Evolutionary conservation across 2,888 invertebrate genomes (phyloP), one percentile per base, ranked within the genome.

Genomic region (Eilema depressum): DNA sequence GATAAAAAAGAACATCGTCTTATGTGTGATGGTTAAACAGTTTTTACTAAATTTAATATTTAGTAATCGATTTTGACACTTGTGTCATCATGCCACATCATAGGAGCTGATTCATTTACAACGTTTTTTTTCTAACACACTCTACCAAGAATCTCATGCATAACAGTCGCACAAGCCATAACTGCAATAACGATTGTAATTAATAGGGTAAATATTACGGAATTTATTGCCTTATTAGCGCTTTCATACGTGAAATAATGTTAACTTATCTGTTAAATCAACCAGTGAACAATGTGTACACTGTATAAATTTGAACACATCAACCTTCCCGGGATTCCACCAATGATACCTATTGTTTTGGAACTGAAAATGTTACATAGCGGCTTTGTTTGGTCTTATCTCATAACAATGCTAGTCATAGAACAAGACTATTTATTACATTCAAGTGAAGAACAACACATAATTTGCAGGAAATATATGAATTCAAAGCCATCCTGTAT

Each of bases 251-350:
- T 53, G 57, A 59, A 74, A 71, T 68, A 74, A 79, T 70, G 30
- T 53, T 66, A 71, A 74, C 64, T 61, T 73, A 74, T 70, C 70
- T 61, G 28, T 67, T 56, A 73, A 79, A 74, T 79, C 79, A 53
- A 70, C 59, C 69, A 71, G 68, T 73, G 79, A 74, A 71, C 64
- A 65, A 69, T 69, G 63, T 69, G 59, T 14, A 25, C 20, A 20
- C 17, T 59, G 26, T 66, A 59, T 37, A 56, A 61, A 61, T 70
- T 53, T 69, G 26, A 47, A 30, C 66, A 28, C 63, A 53, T 33
- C 61, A 56, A 71, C 67, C 59, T 67, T 70, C 47, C 67, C 37
- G 63, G 28, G 28, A 63, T 62, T 37, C 53, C 11, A 7, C 30
- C 25, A 47, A 56, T 12, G 37, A 17, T 33, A 14, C 33, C 53